phyloP scores from a whole-genome alignment of 1,140 invertebrate species.

The Apolygus lucorum region DNA sequence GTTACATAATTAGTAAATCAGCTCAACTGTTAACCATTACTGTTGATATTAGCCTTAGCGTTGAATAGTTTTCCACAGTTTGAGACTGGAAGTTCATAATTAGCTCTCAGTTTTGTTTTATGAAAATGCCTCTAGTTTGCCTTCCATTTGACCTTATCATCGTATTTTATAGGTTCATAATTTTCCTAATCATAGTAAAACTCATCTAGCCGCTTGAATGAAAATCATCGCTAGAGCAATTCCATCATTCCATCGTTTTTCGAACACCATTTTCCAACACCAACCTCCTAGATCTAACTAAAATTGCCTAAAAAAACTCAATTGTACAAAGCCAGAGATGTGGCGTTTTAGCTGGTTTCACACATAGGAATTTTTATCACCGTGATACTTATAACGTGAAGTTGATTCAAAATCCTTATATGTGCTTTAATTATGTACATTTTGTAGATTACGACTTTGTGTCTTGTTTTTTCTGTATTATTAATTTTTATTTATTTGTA shows the following conservation, averaged over 20 bases:
- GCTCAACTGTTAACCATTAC: background rate
- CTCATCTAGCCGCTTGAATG: constrained; percentile 15
- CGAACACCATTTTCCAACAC: constrained; percentile 6
- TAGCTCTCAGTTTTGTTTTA: background rate
- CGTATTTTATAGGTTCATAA: background rate
- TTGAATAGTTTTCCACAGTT: background rate
- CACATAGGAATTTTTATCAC: too few relatives aligned
- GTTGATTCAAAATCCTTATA: too few relatives aligned
- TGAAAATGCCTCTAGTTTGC: background rate
- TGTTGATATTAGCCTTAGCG: background rate
- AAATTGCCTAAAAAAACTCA: too few relatives aligned
- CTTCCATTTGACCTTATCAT: background rate
- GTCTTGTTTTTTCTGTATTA: too few relatives aligned
- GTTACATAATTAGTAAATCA: background rate
- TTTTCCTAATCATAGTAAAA: background rate
- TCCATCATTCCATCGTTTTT: constrained; percentile 20
- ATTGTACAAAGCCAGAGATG: too few relatives aligned
- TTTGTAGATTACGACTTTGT: too few relatives aligned
- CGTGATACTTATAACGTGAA: too few relatives aligned
- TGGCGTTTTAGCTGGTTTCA: too few relatives aligned
- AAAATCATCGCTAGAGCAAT: constrained; percentile 13
- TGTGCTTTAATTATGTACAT: too few relatives aligned
- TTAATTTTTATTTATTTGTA: too few relatives aligned
- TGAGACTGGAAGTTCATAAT: background rate
- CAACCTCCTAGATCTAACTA: background rate